A percentile compares a stretch with the other conserved stretches of the same genome.
These are phyloP conservation scores for Theristicus caerulescens DNA, from an alignment of 2,113 vertebrate species.

Conservation along the genomic window DNA sequence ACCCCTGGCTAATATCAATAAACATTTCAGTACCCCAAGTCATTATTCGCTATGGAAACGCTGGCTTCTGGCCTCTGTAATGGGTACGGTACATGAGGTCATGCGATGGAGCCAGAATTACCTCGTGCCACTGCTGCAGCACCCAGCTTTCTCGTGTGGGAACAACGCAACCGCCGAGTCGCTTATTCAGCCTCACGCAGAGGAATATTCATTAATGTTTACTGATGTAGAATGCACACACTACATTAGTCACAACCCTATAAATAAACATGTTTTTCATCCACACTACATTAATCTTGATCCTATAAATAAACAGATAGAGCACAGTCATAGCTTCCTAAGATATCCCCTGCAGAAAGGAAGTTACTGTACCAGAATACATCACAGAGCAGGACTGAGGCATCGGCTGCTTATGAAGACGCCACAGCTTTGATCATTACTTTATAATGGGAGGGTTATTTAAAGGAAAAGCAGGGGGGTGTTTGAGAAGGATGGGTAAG, in stretches of 20 bases:
- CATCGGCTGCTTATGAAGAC: neutral
- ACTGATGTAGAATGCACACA: slow-evolving; percentile 49
- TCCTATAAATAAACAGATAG: slow-evolving; percentile 54
- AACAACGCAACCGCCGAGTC: neutral
- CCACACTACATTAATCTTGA: slow-evolving; percentile 60
- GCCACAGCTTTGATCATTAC: neutral
- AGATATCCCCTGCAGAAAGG: slow-evolving; percentile 4
- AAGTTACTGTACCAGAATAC: neutral
- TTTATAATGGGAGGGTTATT: neutral
- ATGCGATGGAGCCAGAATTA: neutral
- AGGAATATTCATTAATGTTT: slow-evolving; percentile 53
- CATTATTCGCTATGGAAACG: neutral
- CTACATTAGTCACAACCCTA: slow-evolving; percentile 61
- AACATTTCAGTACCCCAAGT: neutral
- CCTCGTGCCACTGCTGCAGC: neutral
- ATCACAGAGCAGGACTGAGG: neutral
- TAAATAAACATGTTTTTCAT: slow-evolving; percentile 59
- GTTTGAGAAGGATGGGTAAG: neutral
- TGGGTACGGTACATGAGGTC: accelerated
- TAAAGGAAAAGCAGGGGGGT: neutral
- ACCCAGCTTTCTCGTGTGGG: neutral
- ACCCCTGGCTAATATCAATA: neutral
- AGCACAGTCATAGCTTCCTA: neutral
- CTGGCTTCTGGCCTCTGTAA: neutral
- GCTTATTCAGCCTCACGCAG: neutral